Evolutionary conservation across 2,113 vertebrate genomes (phyloP).

Genomic region (Sterrhoptilus dennistouni): DNA sequence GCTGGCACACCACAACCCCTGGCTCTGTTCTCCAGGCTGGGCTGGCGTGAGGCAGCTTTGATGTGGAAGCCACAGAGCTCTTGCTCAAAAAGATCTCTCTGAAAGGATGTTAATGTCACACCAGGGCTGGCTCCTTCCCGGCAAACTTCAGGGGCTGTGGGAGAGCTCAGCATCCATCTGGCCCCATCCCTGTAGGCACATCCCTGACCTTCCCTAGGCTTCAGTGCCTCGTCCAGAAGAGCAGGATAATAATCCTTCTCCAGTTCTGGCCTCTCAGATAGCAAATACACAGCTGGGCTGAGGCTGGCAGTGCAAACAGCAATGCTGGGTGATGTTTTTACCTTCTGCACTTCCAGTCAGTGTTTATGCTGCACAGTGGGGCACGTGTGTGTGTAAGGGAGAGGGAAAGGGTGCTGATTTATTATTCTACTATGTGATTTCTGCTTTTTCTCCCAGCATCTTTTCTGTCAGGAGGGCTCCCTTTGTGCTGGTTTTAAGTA

Average conservation of each 20-base stretch:
- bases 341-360: neutral
- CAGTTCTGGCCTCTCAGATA: neutral
- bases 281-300: neutral
- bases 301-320: neutral
- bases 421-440: neutral
- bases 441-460: conserved; percentile 31
- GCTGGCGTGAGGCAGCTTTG: neutral
- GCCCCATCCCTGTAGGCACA: neutral
- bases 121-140: neutral
- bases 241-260: neutral
- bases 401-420: conserved; percentile 23
- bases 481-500: conserved; percentile 42
- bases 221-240: neutral
- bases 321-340: neutral
- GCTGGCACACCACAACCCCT: neutral
- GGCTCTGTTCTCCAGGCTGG: neutral
- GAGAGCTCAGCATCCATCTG: conserved; percentile 24
- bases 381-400: neutral
- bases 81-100: neutral
- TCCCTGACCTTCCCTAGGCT: conserved; percentile 39
- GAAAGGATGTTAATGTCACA: neutral
- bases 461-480: conserved; percentile 32
- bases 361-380: neutral
- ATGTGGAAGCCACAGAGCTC: neutral
- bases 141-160: neutral